Evolutionary conservation across 1,140 invertebrate genomes (phyloP).

Genomic region (Eufriesea mexicana): DNA sequence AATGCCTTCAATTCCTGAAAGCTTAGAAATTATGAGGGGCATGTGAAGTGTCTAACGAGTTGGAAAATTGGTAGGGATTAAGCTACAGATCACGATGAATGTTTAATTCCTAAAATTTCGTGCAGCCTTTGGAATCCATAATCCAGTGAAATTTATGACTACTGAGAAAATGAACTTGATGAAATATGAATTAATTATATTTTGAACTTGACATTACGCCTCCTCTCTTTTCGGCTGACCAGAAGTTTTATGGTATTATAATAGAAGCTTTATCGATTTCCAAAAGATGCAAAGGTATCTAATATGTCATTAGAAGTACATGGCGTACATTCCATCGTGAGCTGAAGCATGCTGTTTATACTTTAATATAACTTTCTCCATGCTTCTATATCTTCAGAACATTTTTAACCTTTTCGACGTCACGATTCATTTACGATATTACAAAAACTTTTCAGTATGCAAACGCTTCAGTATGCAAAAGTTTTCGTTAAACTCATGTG

Average conservation of each 20-base stretch:
- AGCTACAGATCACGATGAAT: not conserved
- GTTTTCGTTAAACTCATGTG: constrained; percentile 2
- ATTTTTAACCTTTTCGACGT: constrained; percentile 30
- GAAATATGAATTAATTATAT: not conserved
- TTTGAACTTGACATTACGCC: no score
- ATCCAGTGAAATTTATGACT: not conserved
- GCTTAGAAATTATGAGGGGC: not conserved
- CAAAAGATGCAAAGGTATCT: not conserved
- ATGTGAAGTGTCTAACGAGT: not conserved
- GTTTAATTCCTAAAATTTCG: not conserved
- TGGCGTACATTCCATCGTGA: no score
- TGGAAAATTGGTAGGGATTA: not conserved
- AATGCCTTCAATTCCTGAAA: not conserved
- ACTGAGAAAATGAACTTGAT: not conserved
- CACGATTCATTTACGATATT: constrained; percentile 29
- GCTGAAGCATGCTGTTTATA: not conserved
- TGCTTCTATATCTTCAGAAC: constrained; percentile 1
- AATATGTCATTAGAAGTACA: not conserved
- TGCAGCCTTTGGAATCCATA: not conserved
- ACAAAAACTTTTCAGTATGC: constrained; percentile 34
- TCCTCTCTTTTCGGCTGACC: no score
- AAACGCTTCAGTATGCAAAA: not conserved
- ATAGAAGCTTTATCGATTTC: no score
- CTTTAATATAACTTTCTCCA: constrained; percentile 21
- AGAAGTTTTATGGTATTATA: no score